Percentiles rank a stretch among this genome's conserved stretches.
phyloP scores from a whole-genome alignment of 2,888 invertebrate genomes.

The Oegoconia quadripuncta region DNA sequence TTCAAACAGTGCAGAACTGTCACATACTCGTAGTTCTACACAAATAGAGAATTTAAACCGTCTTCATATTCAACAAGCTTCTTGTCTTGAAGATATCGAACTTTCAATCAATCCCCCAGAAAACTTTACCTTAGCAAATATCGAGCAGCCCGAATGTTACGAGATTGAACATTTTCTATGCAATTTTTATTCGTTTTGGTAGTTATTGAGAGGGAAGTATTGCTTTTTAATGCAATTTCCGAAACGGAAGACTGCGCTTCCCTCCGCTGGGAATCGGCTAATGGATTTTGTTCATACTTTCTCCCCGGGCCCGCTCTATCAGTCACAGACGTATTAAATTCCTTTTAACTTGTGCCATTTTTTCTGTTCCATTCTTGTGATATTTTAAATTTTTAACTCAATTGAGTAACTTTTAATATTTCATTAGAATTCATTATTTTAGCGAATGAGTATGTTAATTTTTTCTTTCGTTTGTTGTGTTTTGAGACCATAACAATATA shows the following conservation, averaged over 20 bases:
- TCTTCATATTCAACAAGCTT: too few relatives aligned
- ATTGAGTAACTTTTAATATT: too few relatives aligned
- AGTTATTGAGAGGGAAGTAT: constrained; percentile 63
- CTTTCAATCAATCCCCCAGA: constrained; percentile 4
- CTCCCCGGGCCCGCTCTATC: constrained; percentile 44
- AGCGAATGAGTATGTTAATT: too few relatives aligned
- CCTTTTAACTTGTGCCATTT: constrained; percentile 24
- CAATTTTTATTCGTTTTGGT: constrained; percentile 42
- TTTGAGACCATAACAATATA: too few relatives aligned
- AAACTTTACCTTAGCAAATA: background rate
- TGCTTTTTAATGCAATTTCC: constrained; percentile 75
- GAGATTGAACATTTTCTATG: constrained; percentile 31
- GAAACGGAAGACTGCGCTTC: constrained; percentile 56
- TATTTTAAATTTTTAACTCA: too few relatives aligned
- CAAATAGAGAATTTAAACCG: too few relatives aligned
- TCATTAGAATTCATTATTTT: too few relatives aligned
- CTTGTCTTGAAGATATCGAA: background rate
- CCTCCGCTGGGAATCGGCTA: constrained; percentile 57
- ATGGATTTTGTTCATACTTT: constrained; percentile 69
- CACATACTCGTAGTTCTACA: too few relatives aligned
- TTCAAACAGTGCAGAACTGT: too few relatives aligned
- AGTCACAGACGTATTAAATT: constrained; percentile 37
- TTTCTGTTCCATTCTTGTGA: constrained; percentile 10
- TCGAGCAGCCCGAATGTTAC: too few relatives aligned
- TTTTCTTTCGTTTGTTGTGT: too few relatives aligned